Evolutionary conservation across 2,888 invertebrate species (phyloP).

Genomic region (Harmothoe impar): DNA sequence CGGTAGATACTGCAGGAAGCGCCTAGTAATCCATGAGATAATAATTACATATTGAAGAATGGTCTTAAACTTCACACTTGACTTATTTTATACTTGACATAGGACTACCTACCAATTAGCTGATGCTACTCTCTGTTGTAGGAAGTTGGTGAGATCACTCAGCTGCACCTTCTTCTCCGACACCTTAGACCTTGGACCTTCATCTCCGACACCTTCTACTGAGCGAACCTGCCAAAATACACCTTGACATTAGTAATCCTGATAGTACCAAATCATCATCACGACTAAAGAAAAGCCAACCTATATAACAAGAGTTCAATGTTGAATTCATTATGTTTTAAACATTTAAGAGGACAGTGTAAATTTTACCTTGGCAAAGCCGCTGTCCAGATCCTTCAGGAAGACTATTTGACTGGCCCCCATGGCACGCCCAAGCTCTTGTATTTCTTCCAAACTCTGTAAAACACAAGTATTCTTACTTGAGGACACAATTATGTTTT

Average conservation of each 20-base stretch:
- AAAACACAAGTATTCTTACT: not conserved
- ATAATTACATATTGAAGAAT: no score
- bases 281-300: no score
- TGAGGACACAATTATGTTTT: no score
- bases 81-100: not conserved
- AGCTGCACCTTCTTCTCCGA: constrained; percentile 87
- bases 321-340: not conserved
- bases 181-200: constrained; percentile 87
- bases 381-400: constrained; percentile 87
- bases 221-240: constrained; percentile 83
- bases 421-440: constrained; percentile 86
- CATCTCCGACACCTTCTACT: constrained; percentile 88
- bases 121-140: constrained; percentile 87
- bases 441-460: constrained; percentile 87
- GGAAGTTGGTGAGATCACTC: constrained; percentile 88
- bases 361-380: constrained; percentile 80
- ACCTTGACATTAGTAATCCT: not conserved
- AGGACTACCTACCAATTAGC: constrained; percentile 71
- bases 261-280: no score
- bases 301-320: no score
- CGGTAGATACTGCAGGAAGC: no score
- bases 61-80: no score
- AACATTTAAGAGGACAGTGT: not conserved
- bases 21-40: no score
- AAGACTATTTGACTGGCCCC: constrained; percentile 88